These are phyloP conservation scores for Rattus norvegicus DNA, from an alignment of 2,113 vertebrate genomes.

Conservation along the genomic window DNA sequence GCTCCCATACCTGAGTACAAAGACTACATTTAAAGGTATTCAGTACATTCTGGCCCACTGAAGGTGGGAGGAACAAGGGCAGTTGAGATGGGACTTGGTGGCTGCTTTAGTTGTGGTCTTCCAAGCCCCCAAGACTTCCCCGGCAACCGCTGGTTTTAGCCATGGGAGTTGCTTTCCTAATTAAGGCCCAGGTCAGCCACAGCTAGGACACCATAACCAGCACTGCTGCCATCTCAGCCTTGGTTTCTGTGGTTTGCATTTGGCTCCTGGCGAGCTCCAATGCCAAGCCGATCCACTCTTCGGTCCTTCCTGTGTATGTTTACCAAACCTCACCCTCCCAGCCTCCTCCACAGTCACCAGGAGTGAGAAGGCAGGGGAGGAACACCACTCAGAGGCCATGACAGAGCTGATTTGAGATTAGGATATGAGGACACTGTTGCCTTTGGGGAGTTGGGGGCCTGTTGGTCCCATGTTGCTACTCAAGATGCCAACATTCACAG, in stretches of 20 bases:
- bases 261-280: not conserved
- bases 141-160: not conserved
- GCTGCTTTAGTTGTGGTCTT: not conserved
- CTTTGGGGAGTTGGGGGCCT: not conserved
- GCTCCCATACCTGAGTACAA: not conserved
- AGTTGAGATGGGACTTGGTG: not conserved
- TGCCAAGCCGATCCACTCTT: not conserved
- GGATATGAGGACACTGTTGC: not conserved
- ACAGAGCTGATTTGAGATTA: constrained; percentile 51
- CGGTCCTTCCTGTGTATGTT: not conserved
- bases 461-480: not conserved
- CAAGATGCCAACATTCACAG: not conserved
- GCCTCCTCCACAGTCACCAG: constrained; percentile 22
- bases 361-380: too few species aligned
- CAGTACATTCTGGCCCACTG: constrained; percentile 21
- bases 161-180: constrained; percentile 18
- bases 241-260: constrained; percentile 63
- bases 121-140: not conserved
- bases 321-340: not conserved
- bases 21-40: not conserved
- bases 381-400: not conserved
- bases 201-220: not conserved
- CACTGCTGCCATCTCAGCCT: constrained; percentile 29
- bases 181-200: constrained; percentile 43
- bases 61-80: constrained; percentile 33